Evolutionary conservation across 35 echinoderm and acorn worm species (phyloP).

Genomic region (Lytechinus variegatus): DNA sequence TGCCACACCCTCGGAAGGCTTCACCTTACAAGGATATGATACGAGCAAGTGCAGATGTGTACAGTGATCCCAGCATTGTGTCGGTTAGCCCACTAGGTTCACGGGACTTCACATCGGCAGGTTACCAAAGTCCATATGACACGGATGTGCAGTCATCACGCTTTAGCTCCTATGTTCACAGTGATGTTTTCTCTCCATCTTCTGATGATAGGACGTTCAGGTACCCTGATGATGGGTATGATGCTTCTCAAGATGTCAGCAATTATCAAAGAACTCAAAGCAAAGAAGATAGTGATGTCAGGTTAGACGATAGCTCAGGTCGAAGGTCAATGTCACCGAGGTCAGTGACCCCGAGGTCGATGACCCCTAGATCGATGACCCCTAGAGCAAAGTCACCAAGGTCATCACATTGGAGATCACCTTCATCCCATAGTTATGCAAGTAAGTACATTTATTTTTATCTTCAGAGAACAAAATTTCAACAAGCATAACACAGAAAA

Average conservation of each 20-base stretch:
- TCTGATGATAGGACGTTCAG: slow-evolving; percentile 16
- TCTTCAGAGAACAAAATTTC: too few species aligned
- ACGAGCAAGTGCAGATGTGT: slow-evolving; percentile 9
- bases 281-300: slow-evolving; percentile 22
- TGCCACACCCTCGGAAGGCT: slow-evolving; percentile 22
- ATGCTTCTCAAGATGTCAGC: not conserved
- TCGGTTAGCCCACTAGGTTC: slow-evolving; percentile 32
- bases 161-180: slow-evolving; percentile 15
- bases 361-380: slow-evolving; percentile 3
- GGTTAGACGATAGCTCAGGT: not conserved
- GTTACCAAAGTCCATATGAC: slow-evolving; percentile 23
- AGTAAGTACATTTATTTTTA: not conserved
- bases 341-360: not conserved
- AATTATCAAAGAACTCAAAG: slow-evolving; percentile 42
- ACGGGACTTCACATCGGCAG: not conserved
- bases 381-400: slow-evolving; percentile 19
- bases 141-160: slow-evolving; percentile 25
- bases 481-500: too few species aligned
- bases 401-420: not conserved
- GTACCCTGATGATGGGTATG: not conserved
- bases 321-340: slow-evolving; percentile 38
- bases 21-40: slow-evolving; percentile 47
- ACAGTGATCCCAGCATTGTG: slow-evolving; percentile 36
- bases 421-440: not conserved
- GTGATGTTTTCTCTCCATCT: slow-evolving; percentile 23